A percentile compares a stretch with the other conserved stretches of the same genome.
These are phyloP conservation scores for Serilophus lunatus DNA, from an alignment of 2,113 vertebrate species.

Conservation along the genomic window DNA sequence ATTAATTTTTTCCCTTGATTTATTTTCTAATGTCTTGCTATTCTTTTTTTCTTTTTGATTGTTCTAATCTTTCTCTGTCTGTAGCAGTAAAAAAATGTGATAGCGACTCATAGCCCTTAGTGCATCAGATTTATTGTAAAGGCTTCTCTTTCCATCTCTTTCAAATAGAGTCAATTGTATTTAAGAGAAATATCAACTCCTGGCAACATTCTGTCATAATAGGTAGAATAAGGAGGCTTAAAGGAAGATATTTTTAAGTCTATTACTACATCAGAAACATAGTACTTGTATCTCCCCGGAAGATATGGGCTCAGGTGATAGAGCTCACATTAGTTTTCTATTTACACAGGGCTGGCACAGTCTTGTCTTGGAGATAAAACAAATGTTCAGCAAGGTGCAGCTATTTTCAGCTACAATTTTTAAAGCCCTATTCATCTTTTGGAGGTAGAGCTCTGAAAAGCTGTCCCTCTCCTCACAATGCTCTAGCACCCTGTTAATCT, in stretches of 20 bases:
- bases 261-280: neutral
- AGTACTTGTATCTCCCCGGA: neutral
- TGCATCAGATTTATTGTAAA: neutral
- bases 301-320: neutral
- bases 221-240: neutral
- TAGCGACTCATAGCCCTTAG: neutral
- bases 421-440: neutral
- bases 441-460: neutral
- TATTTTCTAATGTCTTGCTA: neutral
- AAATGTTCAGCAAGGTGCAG: neutral
- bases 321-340: neutral
- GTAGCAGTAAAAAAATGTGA: neutral
- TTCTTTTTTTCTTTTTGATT: neutral
- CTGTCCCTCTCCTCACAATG: neutral
- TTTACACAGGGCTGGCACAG: neutral
- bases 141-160: neutral
- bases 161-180: neutral
- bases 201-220: neutral
- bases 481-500: neutral
- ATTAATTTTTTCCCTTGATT: neutral
- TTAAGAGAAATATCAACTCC: neutral
- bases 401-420: conserved; percentile 12
- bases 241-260: neutral
- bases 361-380: neutral
- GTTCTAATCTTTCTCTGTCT: neutral